These are phyloP conservation scores for Eupithecia pulchellata DNA, from an alignment of 2,888 invertebrate genomes.

Conservation along the genomic window DNA sequence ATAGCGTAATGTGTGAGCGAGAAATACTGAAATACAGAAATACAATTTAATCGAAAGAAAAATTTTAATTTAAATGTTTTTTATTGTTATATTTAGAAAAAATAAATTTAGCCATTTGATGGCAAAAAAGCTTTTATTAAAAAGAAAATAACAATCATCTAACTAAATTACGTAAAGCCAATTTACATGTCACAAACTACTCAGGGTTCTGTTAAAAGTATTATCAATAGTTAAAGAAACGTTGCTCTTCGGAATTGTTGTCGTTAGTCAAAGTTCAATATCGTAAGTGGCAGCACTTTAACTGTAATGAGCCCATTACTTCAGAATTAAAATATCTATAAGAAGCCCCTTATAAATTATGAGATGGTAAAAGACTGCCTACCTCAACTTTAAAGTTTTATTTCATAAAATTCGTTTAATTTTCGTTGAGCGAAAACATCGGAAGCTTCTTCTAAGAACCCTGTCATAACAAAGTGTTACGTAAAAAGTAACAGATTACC, in stretches of 20 bases:
- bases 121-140: no score
- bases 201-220: no score
- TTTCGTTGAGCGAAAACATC: slow-evolving; percentile 4
- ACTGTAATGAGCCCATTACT: background rate
- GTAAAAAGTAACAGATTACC: slow-evolving; percentile 70
- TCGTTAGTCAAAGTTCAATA: background rate
- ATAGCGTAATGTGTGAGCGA: background rate
- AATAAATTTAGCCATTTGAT: no score
- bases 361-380: background rate
- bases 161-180: no score
- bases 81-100: no score
- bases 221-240: background rate
- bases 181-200: no score
- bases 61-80: no score
- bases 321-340: background rate
- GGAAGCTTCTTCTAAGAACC: slow-evolving; percentile 44
- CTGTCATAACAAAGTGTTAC: slow-evolving; percentile 65
- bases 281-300: background rate
- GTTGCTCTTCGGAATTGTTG: background rate
- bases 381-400: background rate
- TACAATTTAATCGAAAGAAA: no score
- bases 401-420: background rate
- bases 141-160: no score
- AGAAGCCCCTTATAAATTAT: background rate
- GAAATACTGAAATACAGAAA: no score